phyloP scores from a whole-genome alignment of 1,140 invertebrate genomes.

The Atta cephalotes region DNA sequence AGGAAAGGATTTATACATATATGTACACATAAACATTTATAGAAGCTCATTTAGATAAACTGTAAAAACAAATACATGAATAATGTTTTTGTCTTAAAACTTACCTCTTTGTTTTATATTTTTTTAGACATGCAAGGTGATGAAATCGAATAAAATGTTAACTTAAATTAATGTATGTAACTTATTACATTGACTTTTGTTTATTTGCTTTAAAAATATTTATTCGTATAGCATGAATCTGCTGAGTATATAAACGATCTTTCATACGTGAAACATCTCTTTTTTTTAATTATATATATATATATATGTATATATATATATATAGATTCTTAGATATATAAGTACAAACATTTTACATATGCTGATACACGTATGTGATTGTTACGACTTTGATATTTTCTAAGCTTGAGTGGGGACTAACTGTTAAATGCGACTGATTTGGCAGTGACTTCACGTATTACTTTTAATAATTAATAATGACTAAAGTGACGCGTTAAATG shows the following conservation, averaged over 20 bases:
- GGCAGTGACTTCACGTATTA: slow-evolving; percentile 79
- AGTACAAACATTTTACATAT: slow-evolving; percentile 76
- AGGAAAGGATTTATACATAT: neutral
- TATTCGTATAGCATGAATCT: slow-evolving; percentile 73
- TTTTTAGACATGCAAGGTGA: slow-evolving; percentile 44
- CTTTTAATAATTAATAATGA: slow-evolving; percentile 77
- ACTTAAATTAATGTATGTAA: slow-evolving; percentile 29
- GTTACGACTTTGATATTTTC: slow-evolving; percentile 46
- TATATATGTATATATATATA: slow-evolving; percentile 25
- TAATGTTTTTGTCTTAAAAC: slow-evolving; percentile 31
- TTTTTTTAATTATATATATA: slow-evolving; percentile 22
- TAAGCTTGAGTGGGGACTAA: slow-evolving; percentile 61
- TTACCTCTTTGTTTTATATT: slow-evolving; percentile 29
- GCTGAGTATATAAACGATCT: slow-evolving; percentile 73
- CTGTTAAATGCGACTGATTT: slow-evolving; percentile 78
- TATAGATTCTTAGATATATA: slow-evolving; percentile 66
- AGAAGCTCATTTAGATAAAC: slow-evolving; percentile 21
- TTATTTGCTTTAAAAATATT: slow-evolving; percentile 79
- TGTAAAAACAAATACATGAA: slow-evolving; percentile 2
- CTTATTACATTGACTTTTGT: slow-evolving; percentile 68
- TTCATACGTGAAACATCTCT: slow-evolving; percentile 64
- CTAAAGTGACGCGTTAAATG: slow-evolving; percentile 79
- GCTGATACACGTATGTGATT: slow-evolving; percentile 52
- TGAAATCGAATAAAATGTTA: slow-evolving; percentile 25
- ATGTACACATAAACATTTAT: slow-evolving; percentile 28